A percentile compares a stretch with the other conserved stretches of the same genome.
These are phyloP conservation scores for Idaea biselata DNA, from an alignment of 2,888 invertebrate genomes.

Conservation along the genomic window DNA sequence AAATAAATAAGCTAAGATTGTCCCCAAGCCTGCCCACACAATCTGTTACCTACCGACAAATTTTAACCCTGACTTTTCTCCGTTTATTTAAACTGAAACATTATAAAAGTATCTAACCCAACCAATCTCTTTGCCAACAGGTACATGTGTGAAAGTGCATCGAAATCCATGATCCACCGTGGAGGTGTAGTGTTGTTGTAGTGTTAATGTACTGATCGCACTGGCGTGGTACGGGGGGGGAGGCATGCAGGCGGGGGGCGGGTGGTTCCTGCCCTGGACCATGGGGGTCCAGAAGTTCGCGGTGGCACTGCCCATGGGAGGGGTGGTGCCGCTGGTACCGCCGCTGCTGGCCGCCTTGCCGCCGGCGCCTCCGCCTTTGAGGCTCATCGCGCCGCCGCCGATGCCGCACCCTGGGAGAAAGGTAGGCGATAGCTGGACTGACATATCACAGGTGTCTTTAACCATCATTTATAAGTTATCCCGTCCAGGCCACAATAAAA, in stretches of 20 bases:
- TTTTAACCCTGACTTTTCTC: too few relatives aligned
- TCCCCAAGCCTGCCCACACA: too few relatives aligned
- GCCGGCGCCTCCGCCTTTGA: slow-evolving; percentile 59
- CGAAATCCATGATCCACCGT: slow-evolving; percentile 32
- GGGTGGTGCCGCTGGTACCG: slow-evolving; percentile 68
- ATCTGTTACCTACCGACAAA: too few relatives aligned
- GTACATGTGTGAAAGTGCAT: slow-evolving; percentile 59
- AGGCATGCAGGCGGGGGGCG: slow-evolving; percentile 74
- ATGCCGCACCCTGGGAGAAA: slow-evolving; percentile 64
- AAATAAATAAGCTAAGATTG: too few relatives aligned
- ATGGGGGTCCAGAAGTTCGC: slow-evolving; percentile 77
- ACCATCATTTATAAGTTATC: too few relatives aligned
- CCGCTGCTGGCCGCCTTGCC: slow-evolving; percentile 69
- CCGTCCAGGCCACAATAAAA: too few relatives aligned
- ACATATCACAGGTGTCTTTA: too few relatives aligned
- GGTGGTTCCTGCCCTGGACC: slow-evolving; percentile 74
- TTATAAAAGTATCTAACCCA: slow-evolving; percentile 18
- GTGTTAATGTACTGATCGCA: slow-evolving; percentile 69
- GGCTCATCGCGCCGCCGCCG: slow-evolving; percentile 69
- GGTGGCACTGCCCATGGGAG: slow-evolving; percentile 74
- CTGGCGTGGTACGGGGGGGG: slow-evolving; percentile 79
- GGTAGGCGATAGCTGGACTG: slow-evolving; percentile 40
- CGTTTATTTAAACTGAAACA: too few relatives aligned
- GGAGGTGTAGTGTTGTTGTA: slow-evolving; percentile 35
- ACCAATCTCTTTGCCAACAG: slow-evolving; percentile 52